Base-by-base conservation (phyloP, 2,113 vertebrate species). In the Ailuropoda melanoleuca region DNA sequence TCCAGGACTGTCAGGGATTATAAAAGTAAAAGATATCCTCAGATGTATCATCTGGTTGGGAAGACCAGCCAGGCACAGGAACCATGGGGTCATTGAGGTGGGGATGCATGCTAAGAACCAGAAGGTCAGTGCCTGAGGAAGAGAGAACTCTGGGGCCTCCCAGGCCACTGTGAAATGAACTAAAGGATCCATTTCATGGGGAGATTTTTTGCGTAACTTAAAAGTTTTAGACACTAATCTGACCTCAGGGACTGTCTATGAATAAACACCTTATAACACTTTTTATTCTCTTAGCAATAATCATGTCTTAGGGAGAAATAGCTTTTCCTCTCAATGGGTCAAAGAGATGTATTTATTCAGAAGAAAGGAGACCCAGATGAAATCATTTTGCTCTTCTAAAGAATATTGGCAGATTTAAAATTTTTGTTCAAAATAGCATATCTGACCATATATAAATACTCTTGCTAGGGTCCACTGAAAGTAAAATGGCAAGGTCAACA, bases 391-490 rank as follows among this genome's bases (percentile, higher is more conserved):
- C 26, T 90, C 85, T 95, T 96, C 53, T 93, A 70, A 95, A 98
- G 96, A 97, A 97, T 92, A 92, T 88, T 94, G 92, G 93, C 81
- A 91, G 86, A 96, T 89, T 97, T 97, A 90, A 94, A 84, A 43
- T 95, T 95, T 94, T 80, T 37, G 58, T 97, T 97, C 82, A 96
- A 97, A 96, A 96, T 77, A 97, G 89, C 87, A 91, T 93, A 89
- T 96, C 80, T 97, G 93, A 97, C 92, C 91, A 98, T 94, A 89
- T 90, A 93, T 84, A 98, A 97, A 97, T 13, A 75, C 6, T 37
- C 58, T 62, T 60, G 66, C 55, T 31, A 24, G 39, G 21, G 50
- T 39, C 75, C 19, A 64, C 29, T 53, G 55, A n/a, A 88, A 83
- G 58, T 26, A 46, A 74, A 77, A 77, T 2, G 26, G 75, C 29